Evolutionary conservation across 2,888 invertebrate genomes (phyloP), one percentile per base, ranked within the genome.

Genomic region (Parascotia fuliginaria): DNA sequence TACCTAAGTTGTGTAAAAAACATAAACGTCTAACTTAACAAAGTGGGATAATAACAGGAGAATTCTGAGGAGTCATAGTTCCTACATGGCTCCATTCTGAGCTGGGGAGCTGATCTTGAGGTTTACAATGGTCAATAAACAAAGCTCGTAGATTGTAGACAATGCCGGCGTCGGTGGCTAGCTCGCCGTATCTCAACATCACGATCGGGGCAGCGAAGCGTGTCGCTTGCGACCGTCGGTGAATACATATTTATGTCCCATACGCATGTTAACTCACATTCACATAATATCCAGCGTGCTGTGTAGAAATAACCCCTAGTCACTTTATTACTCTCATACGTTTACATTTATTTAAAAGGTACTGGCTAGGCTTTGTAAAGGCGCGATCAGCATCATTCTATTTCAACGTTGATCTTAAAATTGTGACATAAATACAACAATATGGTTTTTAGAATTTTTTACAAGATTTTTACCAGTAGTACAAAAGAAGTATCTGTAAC

Each of bases 81-180:
- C n/a, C n/a, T n/a, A 78, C 82, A 83, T 74, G 75, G 77, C 79
- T 81, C 81, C 80, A 85, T 85, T 81, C 83, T 75, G 69, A 75
- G 77, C 77, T 78, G 79, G 79, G 80, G 72, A 77, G 76, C 78
- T 77, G 81, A 84, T 85, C 84, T 79, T 74, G 56, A 55, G 65
- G 71, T 74, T 73, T 70, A 88, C 87, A 89, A 89, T 89, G 79
- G 85, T 80, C 83, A 85, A 88, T 87, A 89, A 89, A 89, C 89
- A 88, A 75, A 82, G 84, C 78, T 75, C 70, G 81, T 79, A 84
- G 83, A 83, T 78, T 73, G 80, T 77, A 83, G 79, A 87, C 85
- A 87, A 87, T 85, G 86, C 83, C 75, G 64, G 77, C 76, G 73
- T 74, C 77, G 72, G 79, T 73, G 75, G 75, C 75, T 74, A 74